Base-by-base conservation (phyloP, 2,797 vertebrate species). In the Crenichthys baileyi region DNA sequence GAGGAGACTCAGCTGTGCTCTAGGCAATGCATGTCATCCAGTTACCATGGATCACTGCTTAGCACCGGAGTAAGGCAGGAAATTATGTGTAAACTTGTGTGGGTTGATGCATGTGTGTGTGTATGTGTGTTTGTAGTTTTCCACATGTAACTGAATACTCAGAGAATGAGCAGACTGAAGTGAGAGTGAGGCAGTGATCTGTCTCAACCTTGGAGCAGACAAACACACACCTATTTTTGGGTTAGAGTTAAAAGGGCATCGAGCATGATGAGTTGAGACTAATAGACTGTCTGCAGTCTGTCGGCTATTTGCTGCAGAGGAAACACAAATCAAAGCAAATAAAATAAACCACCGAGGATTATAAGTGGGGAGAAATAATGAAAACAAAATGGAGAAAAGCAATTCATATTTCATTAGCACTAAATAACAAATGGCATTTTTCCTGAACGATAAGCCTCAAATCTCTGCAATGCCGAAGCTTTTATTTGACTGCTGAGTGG, bases 1-100 rank as follows among this genome's bases (percentile, higher is more conserved):
- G 94, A 95, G 95, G 92, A 93, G 94, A 87, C 95, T 95, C 95
- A 96, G 95, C 95, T 96, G 95, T 91, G 95, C 92, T 93, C 87
- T 90, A 89, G 94, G 93, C 93, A 93, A 91, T 93, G 90, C 91
- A 91, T 91, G 92, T 94, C 93, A 90, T 95, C 94, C 91, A 91
- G 93, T 96, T 95, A 95, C 91, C 93, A 93, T 93, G 94, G 94
- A 95, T 95, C 95, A 95, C 93, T 95, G 95, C 94, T 83, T 93
- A 85, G 91, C 84, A 78, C 84, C 75, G 22, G 90, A 88, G 85
- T 77, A 84, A 92, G 87, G 81, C 61, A 88, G 31, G 78, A 83
- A 78, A 88, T 87, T 84, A 87, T 87, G 89, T 90, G 87, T 72
- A 78, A 79, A 76, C 82, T 72, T 80, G 86, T 85, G 74, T 76